Base-by-base conservation (phyloP, 2,888 invertebrate genomes). In the Iselma pallidipennis region DNA sequence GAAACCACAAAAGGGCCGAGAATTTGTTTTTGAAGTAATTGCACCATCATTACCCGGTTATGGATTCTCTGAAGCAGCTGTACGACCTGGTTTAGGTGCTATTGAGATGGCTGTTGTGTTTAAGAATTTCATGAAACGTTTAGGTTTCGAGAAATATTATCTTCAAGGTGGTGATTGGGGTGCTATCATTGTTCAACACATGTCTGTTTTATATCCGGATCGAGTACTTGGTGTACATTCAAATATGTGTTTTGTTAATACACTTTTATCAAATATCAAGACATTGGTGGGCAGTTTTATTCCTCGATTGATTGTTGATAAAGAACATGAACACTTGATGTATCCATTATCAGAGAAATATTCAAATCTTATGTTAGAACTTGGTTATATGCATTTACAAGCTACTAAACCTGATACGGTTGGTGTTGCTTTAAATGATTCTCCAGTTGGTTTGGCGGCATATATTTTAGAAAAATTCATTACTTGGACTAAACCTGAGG, bases 391-490 rank as follows among this genome's bases (percentile, higher is more conserved):
- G 71, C 94, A 95, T 76, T 68, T 95, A 4, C 95, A 96, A 76
- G 87, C 92, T 0, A 94, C 95, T 0, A 95, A 94, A 78, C 95
- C 96, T 12, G 95, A 96, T 74, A 94, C 95, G 0, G 82, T 93
- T 2, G 91, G 92, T 19, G 83, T 87, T 1, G 89, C 84, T 0
- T 78, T 95, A 29, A 82, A 85, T 16, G 91, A 93, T 69, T 91
- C 92, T 0, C 96, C 97, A 0, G 86, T 90, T 0, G 96, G 95
- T 0, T 81, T 97, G 60, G 95, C 95, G 0, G 92, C 92, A 0
- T 97, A 96, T 74, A 91, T 96, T 55, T 80, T 97, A 10, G 96
- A 97, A 74, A 96, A 96, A 78, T 95, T 94, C 82, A 88, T 89
- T 10, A 86, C 88, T 0, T 90, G 91, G 89, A 92, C 91, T 0